Conservation (phyloP, 2,888 invertebrate species). For the Temnothorax unifasciatus region DNA sequence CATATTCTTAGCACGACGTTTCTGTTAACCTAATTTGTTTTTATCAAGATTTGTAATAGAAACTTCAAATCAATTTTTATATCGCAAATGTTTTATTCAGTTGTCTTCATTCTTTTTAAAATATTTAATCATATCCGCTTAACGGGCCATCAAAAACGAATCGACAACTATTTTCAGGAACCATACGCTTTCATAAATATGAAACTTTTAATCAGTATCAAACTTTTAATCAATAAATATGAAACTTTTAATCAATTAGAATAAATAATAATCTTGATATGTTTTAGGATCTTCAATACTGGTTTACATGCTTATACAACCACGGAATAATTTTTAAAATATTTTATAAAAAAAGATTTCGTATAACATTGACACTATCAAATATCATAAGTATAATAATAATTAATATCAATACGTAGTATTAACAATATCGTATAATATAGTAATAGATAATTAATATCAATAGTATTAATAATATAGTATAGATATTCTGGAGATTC, state of each 20-base stretch:
- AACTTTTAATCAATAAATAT: conserved; percentile 5
- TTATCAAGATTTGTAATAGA: background rate
- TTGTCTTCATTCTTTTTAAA: background rate
- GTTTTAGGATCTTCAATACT: background rate
- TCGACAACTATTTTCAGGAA: background rate
- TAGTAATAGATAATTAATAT: background rate
- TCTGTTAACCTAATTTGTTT: background rate
- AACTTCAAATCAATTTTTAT: conserved; percentile 9
- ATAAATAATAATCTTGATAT: background rate
- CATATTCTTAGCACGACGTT: background rate
- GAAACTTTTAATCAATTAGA: conserved; percentile 3
- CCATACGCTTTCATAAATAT: background rate
- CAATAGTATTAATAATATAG: background rate
- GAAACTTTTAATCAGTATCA: conserved; percentile 13
- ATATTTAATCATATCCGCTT: background rate
- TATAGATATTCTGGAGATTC: background rate
- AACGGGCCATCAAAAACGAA: background rate
- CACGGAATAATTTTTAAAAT: background rate
- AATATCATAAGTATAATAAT: background rate
- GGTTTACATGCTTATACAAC: background rate
- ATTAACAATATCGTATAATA: background rate
- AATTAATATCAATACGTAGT: background rate
- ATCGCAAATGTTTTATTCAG: background rate
- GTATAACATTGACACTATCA: background rate
- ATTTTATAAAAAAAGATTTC: background rate